Evolutionary conservation across 2,113 vertebrate genomes (phyloP), one percentile per base, ranked within the genome.

Genomic region (Gulo gulo): DNA sequence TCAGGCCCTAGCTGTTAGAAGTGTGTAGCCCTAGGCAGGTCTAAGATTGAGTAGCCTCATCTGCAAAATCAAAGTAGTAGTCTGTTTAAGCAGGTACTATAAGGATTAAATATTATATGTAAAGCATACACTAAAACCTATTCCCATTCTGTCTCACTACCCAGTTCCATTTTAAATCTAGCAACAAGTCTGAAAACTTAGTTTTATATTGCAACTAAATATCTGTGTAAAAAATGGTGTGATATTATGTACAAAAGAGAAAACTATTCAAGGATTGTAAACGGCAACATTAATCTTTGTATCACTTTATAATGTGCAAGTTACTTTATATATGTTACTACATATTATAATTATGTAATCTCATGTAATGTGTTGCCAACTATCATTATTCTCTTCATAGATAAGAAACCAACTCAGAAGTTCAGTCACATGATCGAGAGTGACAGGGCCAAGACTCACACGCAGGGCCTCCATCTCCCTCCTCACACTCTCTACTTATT

Each of bases 141-240:
- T 29, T 71, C 78, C 36, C 34, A 47, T 45, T 73, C 50, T 81
- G 26, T 21, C 14, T 24, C 59, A 31, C 55, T 50, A 45, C 52
- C 59, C n/a, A 84, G 26, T 84, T 88, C 67, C 59, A 78, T 96
- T 96, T 80, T 59, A 92, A 95, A 36, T 94, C 63, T 31, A 84
- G 78, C 21, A 85, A 15, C 36, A 71, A 93, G 65, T 90, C 89
- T 81, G 45, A 95, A 95, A 95, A 82, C 21, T 50, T 73, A 39
- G 39, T 87, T 89, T 87, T 91, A 73, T 24, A 36, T 61, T 92
- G 67, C 26, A 93, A 45, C 26, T 79, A 36, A 82, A 73, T 18
- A 93, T 23, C 52, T 89, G 2, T 36, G 8, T 83, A 47, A 87
- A 52, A 91, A 76, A 47, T 59, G 18, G n/a, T 26, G 16, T 86